Percentiles rank a stretch among this genome's conserved stretches.
Evolutionary conservation across 2,888 invertebrate genomes (phyloP).

Genomic region (Philhelius pedissequus): DNA sequence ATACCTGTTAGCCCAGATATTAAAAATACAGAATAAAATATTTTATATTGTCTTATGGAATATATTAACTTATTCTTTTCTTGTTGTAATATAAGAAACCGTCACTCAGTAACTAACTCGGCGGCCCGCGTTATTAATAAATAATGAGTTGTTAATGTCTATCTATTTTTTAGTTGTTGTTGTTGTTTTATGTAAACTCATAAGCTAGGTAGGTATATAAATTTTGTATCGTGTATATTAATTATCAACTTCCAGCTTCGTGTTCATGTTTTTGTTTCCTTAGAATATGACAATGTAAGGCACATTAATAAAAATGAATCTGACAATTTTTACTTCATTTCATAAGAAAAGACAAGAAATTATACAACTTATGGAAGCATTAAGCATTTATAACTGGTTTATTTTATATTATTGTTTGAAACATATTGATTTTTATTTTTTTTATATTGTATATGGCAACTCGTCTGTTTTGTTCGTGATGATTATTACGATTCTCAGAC

Average conservation of each 20-base stretch:
- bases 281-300: background rate
- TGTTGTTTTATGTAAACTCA: background rate
- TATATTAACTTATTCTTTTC: background rate
- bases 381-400: background rate
- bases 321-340: background rate
- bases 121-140: background rate
- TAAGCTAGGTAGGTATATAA: background rate
- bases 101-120: conserved; percentile 5
- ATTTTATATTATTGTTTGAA: background rate
- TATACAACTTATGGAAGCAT: too few relatives aligned
- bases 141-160: conserved; percentile 28
- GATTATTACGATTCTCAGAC: background rate
- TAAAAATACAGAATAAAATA: background rate
- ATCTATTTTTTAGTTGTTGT: background rate
- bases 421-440: background rate
- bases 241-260: background rate
- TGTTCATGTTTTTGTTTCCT: background rate
- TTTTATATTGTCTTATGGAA: conserved; percentile 2
- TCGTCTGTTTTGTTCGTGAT: background rate
- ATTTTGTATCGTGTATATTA: background rate
- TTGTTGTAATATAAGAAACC: background rate
- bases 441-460: background rate
- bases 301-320: background rate
- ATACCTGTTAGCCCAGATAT: conserved; percentile 3
- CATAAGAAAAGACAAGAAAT: background rate